Conservation (phyloP, 2,797 vertebrate species). For the Synaphobranchus kaupii region DNA sequence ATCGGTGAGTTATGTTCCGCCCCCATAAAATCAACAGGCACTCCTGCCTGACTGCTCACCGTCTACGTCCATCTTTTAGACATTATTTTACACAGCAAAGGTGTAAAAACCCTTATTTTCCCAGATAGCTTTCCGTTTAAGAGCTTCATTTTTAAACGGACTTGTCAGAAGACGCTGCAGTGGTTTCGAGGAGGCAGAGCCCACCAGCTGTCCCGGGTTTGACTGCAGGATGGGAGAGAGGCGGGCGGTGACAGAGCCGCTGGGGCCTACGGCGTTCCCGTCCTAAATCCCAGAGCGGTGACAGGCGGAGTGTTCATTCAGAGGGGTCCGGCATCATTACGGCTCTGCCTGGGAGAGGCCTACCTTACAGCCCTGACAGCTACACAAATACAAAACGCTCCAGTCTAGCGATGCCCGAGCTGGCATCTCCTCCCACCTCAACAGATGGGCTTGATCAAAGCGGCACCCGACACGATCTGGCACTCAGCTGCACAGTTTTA, state of each 20-base stretch:
- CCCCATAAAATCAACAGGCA: neutral
- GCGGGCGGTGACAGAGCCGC: constrained; percentile 64
- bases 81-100: neutral
- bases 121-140: neutral
- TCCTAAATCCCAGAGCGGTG: neutral
- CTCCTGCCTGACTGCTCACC: neutral
- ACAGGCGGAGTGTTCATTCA: neutral
- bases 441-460: constrained; percentile 2
- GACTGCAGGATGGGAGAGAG: constrained; percentile 29
- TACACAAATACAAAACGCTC: neutral
- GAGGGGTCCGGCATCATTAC: neutral
- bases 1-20: neutral
- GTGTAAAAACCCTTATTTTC: neutral
- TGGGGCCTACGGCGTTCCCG: constrained; percentile 55
- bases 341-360: neutral
- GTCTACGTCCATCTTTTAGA: neutral
- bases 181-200: neutral
- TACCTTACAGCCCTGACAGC: neutral
- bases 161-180: neutral
- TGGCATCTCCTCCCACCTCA: neutral
- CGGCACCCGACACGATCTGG: neutral
- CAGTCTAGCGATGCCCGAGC: neutral
- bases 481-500: neutral
- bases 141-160: neutral
- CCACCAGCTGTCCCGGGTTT: neutral